Evolutionary conservation across 2,113 vertebrate species (phyloP).

Genomic region (Melanotaenia duboulayi): DNA sequence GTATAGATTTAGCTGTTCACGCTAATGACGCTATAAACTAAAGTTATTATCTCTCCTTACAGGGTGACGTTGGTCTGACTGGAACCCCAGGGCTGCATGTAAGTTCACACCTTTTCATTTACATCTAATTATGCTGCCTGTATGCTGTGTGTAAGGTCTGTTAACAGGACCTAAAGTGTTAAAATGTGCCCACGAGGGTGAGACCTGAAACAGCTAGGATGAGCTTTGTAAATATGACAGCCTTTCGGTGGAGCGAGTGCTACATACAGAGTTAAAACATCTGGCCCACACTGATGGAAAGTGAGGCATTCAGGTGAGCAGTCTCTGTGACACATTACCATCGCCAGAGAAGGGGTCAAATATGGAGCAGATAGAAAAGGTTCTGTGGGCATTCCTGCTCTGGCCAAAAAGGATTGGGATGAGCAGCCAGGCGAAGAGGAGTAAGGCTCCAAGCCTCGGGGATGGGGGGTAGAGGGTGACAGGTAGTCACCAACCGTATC

Average conservation of each 20-base stretch:
- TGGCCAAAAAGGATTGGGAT: conserved; percentile 52
- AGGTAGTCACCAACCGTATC: conserved; percentile 53
- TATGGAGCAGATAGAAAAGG: conserved; percentile 61
- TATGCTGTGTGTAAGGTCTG: conserved; percentile 9
- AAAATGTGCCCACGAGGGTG: conserved; percentile 9
- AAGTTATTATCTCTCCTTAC: conserved; percentile 40
- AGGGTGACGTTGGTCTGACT: conserved; percentile 77
- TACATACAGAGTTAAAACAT: conserved; percentile 48
- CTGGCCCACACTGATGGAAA: conserved; percentile 77
- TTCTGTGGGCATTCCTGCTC: conserved; percentile 48
- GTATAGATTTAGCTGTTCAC: conserved; percentile 9
- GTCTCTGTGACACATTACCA: conserved; percentile 61
- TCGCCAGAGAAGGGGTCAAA: conserved; percentile 57
- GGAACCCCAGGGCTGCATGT: conserved; percentile 72
- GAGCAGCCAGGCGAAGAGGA: conserved; percentile 58
- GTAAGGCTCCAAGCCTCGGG: conserved; percentile 21
- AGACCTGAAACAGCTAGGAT: conserved; percentile 36
- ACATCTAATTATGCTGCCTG: conserved; percentile 42
- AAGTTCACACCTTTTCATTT: conserved; percentile 63
- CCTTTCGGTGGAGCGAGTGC: conserved; percentile 32
- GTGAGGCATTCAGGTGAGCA: conserved; percentile 69
- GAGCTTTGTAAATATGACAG: conserved; percentile 56
- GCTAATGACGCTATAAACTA: conserved; percentile 13
- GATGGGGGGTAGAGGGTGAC: conserved; percentile 50
- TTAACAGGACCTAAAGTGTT: conserved; percentile 11